These are phyloP conservation scores for Phalacrocorax pelagicus DNA, from an alignment of 2,113 vertebrate genomes.

Conservation along the genomic window DNA sequence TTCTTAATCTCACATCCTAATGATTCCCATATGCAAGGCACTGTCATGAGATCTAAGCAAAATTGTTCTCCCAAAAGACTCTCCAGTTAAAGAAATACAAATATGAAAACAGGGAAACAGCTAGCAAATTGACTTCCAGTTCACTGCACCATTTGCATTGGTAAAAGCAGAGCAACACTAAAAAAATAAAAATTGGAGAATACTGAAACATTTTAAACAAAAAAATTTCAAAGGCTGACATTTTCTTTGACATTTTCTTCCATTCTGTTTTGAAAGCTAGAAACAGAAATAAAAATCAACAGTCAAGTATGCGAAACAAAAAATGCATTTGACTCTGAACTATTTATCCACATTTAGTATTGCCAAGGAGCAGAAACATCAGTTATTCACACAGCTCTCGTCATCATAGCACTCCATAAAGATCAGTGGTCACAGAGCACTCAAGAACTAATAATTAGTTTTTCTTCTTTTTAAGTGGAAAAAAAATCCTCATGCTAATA, in stretches of 20 bases:
- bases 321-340: not conserved
- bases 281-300: not conserved
- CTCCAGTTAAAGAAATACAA: not conserved
- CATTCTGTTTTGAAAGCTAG: not conserved
- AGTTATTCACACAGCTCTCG: conserved; percentile 32
- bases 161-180: not conserved
- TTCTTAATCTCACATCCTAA: conserved; percentile 6
- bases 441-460: conserved; percentile 45
- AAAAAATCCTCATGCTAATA: conserved; percentile 9
- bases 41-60: not conserved
- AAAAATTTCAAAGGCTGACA: not conserved
- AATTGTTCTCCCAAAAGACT: not conserved
- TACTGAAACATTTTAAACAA: not conserved
- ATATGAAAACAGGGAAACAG: not conserved
- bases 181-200: not conserved
- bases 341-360: conserved; percentile 22
- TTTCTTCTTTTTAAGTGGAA: conserved; percentile 8
- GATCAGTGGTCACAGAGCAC: conserved; percentile 23
- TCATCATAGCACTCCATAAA: conserved; percentile 38
- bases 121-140: not conserved
- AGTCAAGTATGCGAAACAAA: not conserved
- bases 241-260: conserved; percentile 3
- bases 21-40: not conserved
- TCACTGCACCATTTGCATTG: not conserved
- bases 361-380: conserved; percentile 23